Percentiles rank a stretch among this genome's conserved stretches.
Evolutionary conservation across 1,140 invertebrate genomes (phyloP).

Genomic region (Conus ventricosus): DNA sequence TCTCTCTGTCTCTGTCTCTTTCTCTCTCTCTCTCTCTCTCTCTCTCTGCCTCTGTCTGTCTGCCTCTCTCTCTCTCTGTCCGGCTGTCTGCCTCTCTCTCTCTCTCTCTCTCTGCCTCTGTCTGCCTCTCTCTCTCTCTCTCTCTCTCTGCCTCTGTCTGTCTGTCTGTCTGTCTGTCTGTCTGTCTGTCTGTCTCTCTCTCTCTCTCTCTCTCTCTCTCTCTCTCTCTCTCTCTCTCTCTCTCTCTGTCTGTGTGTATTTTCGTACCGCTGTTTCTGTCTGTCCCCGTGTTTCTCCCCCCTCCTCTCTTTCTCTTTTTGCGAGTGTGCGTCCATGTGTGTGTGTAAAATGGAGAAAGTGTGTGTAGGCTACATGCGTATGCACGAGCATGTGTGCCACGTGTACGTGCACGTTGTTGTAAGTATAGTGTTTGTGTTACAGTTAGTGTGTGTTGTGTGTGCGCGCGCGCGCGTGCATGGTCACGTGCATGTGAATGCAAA

Average conservation of each 20-base stretch:
- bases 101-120: not conserved
- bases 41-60: not conserved
- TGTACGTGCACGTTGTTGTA: no score
- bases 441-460: not conserved
- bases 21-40: not conserved
- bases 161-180: not conserved
- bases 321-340: no score
- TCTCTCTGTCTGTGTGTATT: not conserved
- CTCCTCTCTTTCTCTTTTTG: not conserved
- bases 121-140: not conserved
- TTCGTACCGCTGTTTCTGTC: no score
- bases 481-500: no score
- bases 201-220: not conserved
- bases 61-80: not conserved
- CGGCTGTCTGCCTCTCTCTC: not conserved
- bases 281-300: not conserved
- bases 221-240: not conserved
- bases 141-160: not conserved
- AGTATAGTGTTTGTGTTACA: not conserved
- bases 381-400: no score
- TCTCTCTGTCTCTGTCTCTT: not conserved
- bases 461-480: not conserved
- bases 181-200: not conserved
- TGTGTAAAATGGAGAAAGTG: no score
- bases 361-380: no score